Base-by-base conservation (phyloP, 2,797 vertebrate genomes). In the Mycteria americana region DNA sequence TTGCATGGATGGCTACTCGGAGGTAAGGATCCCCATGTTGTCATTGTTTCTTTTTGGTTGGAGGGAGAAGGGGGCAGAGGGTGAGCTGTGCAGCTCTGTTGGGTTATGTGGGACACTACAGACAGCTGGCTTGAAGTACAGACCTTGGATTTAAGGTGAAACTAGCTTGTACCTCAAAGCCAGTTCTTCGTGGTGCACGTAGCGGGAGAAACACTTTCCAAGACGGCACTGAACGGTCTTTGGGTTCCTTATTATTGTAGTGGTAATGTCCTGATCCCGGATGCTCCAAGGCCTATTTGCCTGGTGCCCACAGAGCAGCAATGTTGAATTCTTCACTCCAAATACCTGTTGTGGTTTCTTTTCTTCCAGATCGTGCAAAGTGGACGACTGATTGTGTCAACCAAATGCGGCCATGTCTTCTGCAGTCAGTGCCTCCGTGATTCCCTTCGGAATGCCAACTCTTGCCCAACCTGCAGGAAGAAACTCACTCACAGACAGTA, bases 351-450 rank as follows among this genome's bases (percentile, higher is more conserved):
- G 41, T 67, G 70, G 4, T 82, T 94, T 92, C 23, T 68, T 94
- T 89, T 94, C 75, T 94, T 97, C 41, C 89, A 99, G 99, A 99
- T 99, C 6, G 97, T 99, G 31, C 99, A 99, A 89, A 99, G 98
- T 2, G 98, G 99, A 35, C 98, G 99, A 50, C 98, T 99, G 87
- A 99, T 99, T 37, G 99, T 99, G 41, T 99, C 99, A 54, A 99
- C 99, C 10, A 99, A 99, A 83, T 99, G 99, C 8, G 99, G 99
- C 89, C 99, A 99, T 6, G 98, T 99, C 75, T 99, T 99, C 98
- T 99, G 99, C 96, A 99, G 99, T 91, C 99, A 99, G 96, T 99
- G 99, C 98, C 98, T 99, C 93, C 98, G 98, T 7, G 99, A 99
- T 76, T 98, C 99, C 50, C 98, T 99, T 94, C 98, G 97, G 97